phyloP scores from a whole-genome alignment of 2,797 vertebrate genomes.

The Podarcis siculus region DNA sequence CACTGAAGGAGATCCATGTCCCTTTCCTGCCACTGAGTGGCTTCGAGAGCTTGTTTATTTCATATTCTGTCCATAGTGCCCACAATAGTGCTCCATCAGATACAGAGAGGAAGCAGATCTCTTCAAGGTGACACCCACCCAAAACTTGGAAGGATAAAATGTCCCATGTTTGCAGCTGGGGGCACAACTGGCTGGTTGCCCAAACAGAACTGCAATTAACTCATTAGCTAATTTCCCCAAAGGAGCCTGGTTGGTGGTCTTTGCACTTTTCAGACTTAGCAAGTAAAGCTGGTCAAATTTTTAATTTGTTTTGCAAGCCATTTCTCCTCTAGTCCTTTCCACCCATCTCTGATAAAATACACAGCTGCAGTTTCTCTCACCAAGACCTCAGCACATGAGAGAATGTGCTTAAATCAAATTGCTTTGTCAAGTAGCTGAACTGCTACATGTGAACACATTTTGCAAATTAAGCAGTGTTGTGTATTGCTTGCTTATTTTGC shows the following conservation, averaged over 20 bases:
- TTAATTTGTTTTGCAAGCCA: not conserved
- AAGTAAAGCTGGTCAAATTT: not conserved
- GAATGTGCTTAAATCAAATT: not conserved
- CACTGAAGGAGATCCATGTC: not conserved
- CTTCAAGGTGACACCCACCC: not conserved
- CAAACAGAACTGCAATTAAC: not conserved
- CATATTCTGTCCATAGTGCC: conserved; percentile 22
- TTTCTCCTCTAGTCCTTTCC: not conserved
- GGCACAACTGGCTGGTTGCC: not conserved
- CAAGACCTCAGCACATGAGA: not conserved
- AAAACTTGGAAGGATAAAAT: not conserved
- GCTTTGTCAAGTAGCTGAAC: not conserved
- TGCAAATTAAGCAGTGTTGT: not conserved
- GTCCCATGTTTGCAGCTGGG: not conserved
- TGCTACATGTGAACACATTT: not conserved
- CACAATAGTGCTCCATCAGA: conserved; percentile 7
- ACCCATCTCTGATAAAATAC: not conserved
- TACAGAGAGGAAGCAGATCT: not conserved
- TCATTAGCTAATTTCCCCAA: not conserved
- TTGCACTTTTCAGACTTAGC: not conserved
- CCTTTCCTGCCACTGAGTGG: not conserved
- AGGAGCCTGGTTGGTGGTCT: too few relatives aligned
- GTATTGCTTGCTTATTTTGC: not conserved
- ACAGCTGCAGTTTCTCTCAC: not conserved
- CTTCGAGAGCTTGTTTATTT: conserved; percentile 23